These are phyloP conservation scores for Apamea epomidion DNA, from an alignment of 2,888 invertebrate genomes.

Conservation along the genomic window DNA sequence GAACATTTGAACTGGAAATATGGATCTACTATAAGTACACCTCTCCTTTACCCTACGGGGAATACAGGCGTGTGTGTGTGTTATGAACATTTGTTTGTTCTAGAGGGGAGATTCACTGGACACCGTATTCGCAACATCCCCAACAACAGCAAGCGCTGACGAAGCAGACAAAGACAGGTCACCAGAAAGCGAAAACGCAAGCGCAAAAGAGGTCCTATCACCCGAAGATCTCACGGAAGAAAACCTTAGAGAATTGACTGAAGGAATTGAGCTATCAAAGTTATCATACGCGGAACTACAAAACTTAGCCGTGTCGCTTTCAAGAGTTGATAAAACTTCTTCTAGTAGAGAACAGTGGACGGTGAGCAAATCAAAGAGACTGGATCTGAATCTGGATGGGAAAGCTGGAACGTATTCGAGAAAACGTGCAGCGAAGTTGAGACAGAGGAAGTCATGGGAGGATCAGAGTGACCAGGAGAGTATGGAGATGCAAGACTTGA, in stretches of 20 bases:
- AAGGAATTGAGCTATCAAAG: slow-evolving; percentile 85
- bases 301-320: slow-evolving; percentile 85
- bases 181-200: slow-evolving; percentile 58
- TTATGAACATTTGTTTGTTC: slow-evolving; percentile 37
- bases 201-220: slow-evolving; percentile 64
- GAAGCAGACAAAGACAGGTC: slow-evolving; percentile 77
- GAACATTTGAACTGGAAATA: background rate
- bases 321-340: slow-evolving; percentile 83
- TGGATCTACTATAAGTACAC: background rate
- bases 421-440: slow-evolving; percentile 86
- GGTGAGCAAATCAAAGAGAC: slow-evolving; percentile 84
- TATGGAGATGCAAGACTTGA: slow-evolving; percentile 92
- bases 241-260: slow-evolving; percentile 83
- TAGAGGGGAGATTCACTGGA: slow-evolving; percentile 93
- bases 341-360: slow-evolving; percentile 88
- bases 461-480: slow-evolving; percentile 93
- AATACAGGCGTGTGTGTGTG: background rate
- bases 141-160: slow-evolving; percentile 84
- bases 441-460: slow-evolving; percentile 92
- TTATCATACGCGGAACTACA: slow-evolving; percentile 86
- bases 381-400: slow-evolving; percentile 86
- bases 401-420: slow-evolving; percentile 89
- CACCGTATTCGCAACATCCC: slow-evolving; percentile 92
- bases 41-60: background rate
- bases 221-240: slow-evolving; percentile 82